phyloP scores from a whole-genome alignment of 2,113 vertebrate species.

The Indicator maculatus region DNA sequence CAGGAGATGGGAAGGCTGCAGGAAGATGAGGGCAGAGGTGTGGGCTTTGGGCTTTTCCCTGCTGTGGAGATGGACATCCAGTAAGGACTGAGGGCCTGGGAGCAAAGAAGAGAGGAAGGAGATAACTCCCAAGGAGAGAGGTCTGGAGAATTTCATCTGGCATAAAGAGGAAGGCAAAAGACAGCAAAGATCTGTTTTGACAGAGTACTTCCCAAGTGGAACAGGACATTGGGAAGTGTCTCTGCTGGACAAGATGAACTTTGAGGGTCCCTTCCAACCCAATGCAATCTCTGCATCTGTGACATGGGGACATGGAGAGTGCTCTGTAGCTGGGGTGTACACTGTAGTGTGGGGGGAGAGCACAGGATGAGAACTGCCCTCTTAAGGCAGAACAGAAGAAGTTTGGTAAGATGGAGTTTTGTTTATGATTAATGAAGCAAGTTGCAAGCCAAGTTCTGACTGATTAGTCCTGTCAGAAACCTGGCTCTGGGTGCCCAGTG shows the following conservation, averaged over 20 bases:
- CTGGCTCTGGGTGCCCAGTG: not conserved
- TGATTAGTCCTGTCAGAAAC: not conserved
- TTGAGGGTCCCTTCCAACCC: too few relatives aligned
- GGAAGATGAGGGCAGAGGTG: not conserved
- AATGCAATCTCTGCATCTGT: too few relatives aligned
- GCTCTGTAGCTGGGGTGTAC: not conserved
- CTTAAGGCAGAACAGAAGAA: not conserved
- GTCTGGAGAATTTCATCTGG: not conserved
- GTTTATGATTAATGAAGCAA: not conserved
- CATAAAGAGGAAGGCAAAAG: not conserved
- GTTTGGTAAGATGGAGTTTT: not conserved
- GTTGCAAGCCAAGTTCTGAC: not conserved
- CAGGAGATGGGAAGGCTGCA: not conserved
- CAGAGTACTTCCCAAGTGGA: not conserved
- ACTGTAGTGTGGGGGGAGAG: not conserved
- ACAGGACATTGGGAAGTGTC: not conserved
- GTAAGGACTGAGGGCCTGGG: not conserved
- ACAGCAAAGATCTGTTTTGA: not conserved
- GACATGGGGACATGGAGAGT: accelerated
- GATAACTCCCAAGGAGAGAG: not conserved
- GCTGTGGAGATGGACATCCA: not conserved
- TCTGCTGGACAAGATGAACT: too few relatives aligned
- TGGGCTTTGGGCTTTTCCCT: not conserved
- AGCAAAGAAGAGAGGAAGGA: not conserved
- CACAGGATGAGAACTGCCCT: not conserved